Percentiles rank a stretch among this genome's conserved stretches.
Evolutionary conservation across 64 coral and sea anemone species (phyloP).

Genomic region (Montipora efflorescens): DNA sequence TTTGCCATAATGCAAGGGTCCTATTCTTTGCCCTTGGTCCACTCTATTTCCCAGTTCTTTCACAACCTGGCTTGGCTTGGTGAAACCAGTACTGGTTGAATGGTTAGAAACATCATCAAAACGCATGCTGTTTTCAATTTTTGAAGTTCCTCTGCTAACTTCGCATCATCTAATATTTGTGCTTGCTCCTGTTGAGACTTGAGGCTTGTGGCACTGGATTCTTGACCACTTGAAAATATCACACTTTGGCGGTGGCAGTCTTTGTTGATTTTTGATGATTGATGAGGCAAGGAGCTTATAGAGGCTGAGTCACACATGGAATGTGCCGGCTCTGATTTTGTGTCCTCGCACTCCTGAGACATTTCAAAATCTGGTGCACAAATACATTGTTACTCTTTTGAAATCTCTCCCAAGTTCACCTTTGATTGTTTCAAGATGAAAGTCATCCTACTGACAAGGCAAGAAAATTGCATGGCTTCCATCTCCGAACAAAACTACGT

Average conservation of each 20-base stretch:
- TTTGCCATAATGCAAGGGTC: constrained; percentile 45
- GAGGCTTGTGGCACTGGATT: too few relatives aligned
- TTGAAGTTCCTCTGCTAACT: background rate
- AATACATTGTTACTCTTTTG: constrained; percentile 66
- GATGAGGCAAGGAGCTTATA: background rate
- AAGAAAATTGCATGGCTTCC: constrained; percentile 49
- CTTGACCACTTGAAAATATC: too few relatives aligned
- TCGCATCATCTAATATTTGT: background rate
- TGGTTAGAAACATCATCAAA: background rate
- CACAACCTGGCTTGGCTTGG: background rate
- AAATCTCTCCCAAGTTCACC: constrained; percentile 69
- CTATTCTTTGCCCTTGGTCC: constrained; percentile 20
- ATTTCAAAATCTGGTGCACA: constrained; percentile 36
- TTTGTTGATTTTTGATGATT: background rate
- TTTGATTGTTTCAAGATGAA: constrained; percentile 61
- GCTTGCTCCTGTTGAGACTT: background rate
- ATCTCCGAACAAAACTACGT: constrained; percentile 58
- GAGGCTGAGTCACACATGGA: background rate
- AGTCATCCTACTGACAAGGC: constrained; percentile 56
- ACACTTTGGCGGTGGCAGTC: background rate
- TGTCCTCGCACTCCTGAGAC: background rate
- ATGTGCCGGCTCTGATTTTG: background rate
- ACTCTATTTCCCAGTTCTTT: background rate
- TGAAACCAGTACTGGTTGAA: background rate
- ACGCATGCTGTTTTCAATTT: background rate